Conservation (phyloP, 2,113 vertebrate species). For the Calidris pygmaea region DNA sequence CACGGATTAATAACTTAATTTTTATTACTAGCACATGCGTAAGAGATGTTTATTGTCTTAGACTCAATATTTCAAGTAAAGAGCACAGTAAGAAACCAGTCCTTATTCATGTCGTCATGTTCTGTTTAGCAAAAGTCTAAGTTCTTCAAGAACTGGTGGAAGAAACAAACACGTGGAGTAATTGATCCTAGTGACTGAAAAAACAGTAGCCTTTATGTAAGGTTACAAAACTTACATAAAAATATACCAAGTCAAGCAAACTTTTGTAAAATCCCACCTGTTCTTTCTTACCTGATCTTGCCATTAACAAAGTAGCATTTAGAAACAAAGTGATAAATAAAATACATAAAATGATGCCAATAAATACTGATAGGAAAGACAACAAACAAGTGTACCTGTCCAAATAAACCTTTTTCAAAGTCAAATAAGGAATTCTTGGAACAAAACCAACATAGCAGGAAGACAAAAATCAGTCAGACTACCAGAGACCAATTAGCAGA, state of each 20-base stretch:
- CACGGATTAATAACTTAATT: background rate
- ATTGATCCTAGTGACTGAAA: background rate
- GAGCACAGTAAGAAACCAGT: background rate
- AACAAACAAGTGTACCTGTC: background rate
- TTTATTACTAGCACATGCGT: background rate
- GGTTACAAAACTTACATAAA: background rate
- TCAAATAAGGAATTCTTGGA: background rate
- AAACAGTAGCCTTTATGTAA: too few relatives aligned
- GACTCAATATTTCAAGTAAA: background rate
- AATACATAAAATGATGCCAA: background rate
- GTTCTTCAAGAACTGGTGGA: background rate
- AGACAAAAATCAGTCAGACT: background rate
- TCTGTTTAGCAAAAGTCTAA: background rate
- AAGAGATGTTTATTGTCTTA: background rate
- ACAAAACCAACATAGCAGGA: background rate
- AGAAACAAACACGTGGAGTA: background rate
- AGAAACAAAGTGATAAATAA: background rate
- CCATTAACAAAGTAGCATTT: background rate
- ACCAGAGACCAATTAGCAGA: accelerated
- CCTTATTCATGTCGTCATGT: background rate
- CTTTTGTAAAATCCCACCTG: background rate
- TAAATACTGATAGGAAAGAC: background rate
- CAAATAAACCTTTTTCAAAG: background rate
- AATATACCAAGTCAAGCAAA: background rate
- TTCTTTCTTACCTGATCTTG: background rate